Evolutionary conservation across 1,140 invertebrate species (phyloP), one percentile per base, ranked within the genome.

Genomic region (Teleopsis dalmanni): DNA sequence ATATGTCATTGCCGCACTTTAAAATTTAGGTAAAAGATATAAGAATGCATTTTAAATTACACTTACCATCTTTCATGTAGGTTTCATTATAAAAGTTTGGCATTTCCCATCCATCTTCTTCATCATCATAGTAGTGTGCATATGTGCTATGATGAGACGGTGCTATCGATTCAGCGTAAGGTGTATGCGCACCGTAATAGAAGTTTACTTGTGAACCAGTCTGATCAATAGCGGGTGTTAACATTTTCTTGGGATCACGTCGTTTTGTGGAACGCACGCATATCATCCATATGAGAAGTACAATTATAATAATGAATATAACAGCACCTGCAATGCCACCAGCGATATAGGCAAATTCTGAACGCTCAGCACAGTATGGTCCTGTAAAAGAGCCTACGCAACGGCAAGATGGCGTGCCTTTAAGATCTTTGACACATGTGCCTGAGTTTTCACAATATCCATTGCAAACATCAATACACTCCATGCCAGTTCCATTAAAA

Each of bases 21-120:
- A 8, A 13, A 7, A 8, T 7, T 8, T 31, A 31, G 7, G 18
- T n/a, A 35, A 18, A 4, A 35, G 7, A 35, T 35, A 41, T n/a
- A 7, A 13, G n/a, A 47, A 47, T 26, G 4, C n/a, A 38, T 47
- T 21, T 37, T 31, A n/a, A 47, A 13, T 4, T 26, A 52, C 25
- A 26, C 60, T 89, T 74, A 72, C 87, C 88, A 76, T 91, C 87
- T 78, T 94, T 95, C 89, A 94, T 93, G 60, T 94, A 95, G 14
- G 91, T 93, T 75, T 95, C 91, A 72, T 95, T 95, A 71, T 95
- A 95, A 70, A 95, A 95, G 71, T 95, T 95, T 0, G 92, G 91
- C 91, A 95, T 95, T 65, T 95, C 91, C 91, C 91, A 95, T 11
- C 91, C 91, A 56, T 94, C 91, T 65, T 95, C 92, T 65, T 95